A percentile compares a stretch with the other conserved stretches of the same genome.
Evolutionary conservation across 1,140 invertebrate species (phyloP).

Genomic region (Bactericera cockerelli): DNA sequence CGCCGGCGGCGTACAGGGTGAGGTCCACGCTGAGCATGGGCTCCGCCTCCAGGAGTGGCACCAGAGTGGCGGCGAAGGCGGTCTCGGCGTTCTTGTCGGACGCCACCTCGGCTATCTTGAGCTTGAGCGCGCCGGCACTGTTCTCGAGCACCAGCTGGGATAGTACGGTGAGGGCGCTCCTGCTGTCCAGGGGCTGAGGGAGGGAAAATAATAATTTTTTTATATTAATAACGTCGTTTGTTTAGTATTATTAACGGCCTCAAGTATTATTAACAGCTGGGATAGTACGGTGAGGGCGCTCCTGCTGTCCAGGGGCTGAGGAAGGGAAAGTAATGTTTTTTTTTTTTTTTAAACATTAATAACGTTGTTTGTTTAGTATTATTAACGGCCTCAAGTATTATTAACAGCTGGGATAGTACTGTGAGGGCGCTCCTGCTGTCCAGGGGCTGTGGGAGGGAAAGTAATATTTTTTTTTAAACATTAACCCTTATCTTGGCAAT

Average conservation of each 20-base stretch:
- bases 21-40: conserved; percentile 40
- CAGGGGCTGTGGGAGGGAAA: conserved; percentile 10
- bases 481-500: too few relatives aligned
- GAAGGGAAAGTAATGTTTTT: not conserved
- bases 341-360: not conserved
- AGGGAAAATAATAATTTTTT: not conserved
- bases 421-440: conserved; percentile 38
- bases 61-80: conserved; percentile 37
- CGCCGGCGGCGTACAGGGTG: conserved; percentile 31
- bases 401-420: conserved; percentile 50
- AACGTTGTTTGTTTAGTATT: too few relatives aligned
- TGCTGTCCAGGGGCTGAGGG: conserved; percentile 12
- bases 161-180: conserved; percentile 42
- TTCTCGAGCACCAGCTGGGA: conserved; percentile 69
- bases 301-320: conserved; percentile 11
- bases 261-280: too few relatives aligned
- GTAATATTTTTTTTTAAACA: not conserved
- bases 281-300: conserved; percentile 46
- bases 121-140: conserved; percentile 42
- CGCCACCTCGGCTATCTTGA: conserved; percentile 63
- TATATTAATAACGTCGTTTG: not conserved
- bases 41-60: conserved; percentile 46
- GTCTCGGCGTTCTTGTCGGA: conserved; percentile 43
- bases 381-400: too few relatives aligned
- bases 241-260: too few relatives aligned